phyloP scores from a whole-genome alignment of 2,797 vertebrate genomes.

The Enteromius mattozi region DNA sequence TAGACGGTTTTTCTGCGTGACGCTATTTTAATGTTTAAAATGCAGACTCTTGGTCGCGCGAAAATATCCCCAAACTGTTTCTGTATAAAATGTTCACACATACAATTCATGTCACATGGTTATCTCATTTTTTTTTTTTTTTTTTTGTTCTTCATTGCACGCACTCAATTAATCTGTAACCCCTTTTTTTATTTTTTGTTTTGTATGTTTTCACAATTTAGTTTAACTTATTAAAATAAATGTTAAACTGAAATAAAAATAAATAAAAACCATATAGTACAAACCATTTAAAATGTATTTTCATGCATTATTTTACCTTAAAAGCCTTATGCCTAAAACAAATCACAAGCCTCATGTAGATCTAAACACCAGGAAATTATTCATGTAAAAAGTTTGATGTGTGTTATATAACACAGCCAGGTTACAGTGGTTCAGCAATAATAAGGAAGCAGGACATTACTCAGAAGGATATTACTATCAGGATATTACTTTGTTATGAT shows the following conservation, averaged over 20 bases:
- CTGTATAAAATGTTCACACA: no score
- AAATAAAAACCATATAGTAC: neutral
- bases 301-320: neutral
- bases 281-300: neutral
- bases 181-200: no score
- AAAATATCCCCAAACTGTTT: no score
- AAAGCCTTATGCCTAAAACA: no score
- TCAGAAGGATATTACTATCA: neutral
- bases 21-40: no score
- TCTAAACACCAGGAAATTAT: neutral
- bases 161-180: no score
- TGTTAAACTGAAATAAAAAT: neutral
- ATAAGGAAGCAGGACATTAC: neutral
- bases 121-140: no score
- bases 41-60: no score
- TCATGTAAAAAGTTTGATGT: neutral
- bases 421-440: neutral
- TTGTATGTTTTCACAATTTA: neutral
- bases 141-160: no score
- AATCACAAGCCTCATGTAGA: neutral
- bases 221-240: neutral
- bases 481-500: neutral
- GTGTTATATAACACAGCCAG: neutral
- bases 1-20: no score
- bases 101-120: no score